Conservation (phyloP, 2,888 invertebrate species). For the Salticus scenicus region DNA sequence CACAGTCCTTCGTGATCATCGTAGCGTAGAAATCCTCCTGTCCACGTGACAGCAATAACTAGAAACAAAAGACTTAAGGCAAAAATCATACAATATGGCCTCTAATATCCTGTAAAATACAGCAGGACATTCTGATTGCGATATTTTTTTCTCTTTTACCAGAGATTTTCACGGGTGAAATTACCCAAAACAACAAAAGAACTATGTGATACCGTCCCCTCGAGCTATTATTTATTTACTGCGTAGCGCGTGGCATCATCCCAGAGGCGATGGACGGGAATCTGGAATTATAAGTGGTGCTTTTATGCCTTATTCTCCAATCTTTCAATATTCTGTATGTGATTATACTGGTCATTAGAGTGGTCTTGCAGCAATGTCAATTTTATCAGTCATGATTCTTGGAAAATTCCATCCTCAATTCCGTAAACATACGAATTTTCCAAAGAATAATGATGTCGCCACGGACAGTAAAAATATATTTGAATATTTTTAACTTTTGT, state of each 20-base stretch:
- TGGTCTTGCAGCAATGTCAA: background rate
- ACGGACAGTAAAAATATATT: too few relatives aligned
- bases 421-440: too few relatives aligned
- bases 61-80: slow-evolving; percentile 50
- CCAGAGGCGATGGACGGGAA: background rate
- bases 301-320: slow-evolving; percentile 9
- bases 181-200: slow-evolving; percentile 40
- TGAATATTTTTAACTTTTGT: too few relatives aligned
- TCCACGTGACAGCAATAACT: slow-evolving; percentile 54
- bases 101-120: slow-evolving; percentile 39
- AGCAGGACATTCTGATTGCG: background rate
- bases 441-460: too few relatives aligned
- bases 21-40: slow-evolving; percentile 20
- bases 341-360: background rate
- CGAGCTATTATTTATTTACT: slow-evolving; percentile 15
- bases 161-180: slow-evolving; percentile 24
- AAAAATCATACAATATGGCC: slow-evolving; percentile 33
- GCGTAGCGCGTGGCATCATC: background rate
- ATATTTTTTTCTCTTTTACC: background rate
- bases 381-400: background rate
- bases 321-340: background rate
- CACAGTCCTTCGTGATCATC: slow-evolving; percentile 5
- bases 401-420: too few relatives aligned
- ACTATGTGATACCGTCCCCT: slow-evolving; percentile 13
- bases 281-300: background rate